Evolutionary conservation across 2,888 invertebrate genomes (phyloP), one percentile per base, ranked within the genome.

Genomic region (Ceraclea dissimilis): DNA sequence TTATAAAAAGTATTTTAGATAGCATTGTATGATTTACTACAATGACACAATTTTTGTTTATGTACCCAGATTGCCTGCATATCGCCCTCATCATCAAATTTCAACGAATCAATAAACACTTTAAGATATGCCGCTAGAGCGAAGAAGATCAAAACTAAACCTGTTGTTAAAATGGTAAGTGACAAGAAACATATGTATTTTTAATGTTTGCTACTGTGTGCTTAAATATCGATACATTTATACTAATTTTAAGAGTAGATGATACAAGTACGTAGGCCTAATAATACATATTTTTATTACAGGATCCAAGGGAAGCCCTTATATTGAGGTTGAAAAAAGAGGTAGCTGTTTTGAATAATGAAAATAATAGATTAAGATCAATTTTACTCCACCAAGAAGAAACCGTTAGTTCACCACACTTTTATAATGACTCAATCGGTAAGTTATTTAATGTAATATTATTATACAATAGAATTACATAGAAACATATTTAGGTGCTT

Each of bases 281-380:
- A n/a, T n/a, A n/a, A n/a, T n/a, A n/a, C 17, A 52, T n/a, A n/a
- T n/a, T 43, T 17, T 49, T 16, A 18, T 60, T 65, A 22, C 66
- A 91, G 91, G 95, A 96, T 69, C 93, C 95, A 0, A 78, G 94
- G 61, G 96, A 96, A 69, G 91, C 93, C 2, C 74, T 95, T 13
- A 95, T 96, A 60, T 69, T 95, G 44, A 92, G 89, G 64, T 70
- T 96, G 60, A 93, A 93, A 71, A 78, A 92, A 44, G 94, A 95
- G 74, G 87, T 95, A 8, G 85, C 85, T 57, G 85, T 88, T 0
- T 75, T 96, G 16, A 85, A 92, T 65, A 85, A 84, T 58, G 95
- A 96, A 73, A 96, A 96, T 69, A 87, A 90, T 61, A 93, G 93
- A 66, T 73, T 96, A 2, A 79, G 90, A 63, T 81, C 88, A 8